Base-by-base conservation (phyloP, 1,140 invertebrate genomes). In the Drosophila sproati region DNA sequence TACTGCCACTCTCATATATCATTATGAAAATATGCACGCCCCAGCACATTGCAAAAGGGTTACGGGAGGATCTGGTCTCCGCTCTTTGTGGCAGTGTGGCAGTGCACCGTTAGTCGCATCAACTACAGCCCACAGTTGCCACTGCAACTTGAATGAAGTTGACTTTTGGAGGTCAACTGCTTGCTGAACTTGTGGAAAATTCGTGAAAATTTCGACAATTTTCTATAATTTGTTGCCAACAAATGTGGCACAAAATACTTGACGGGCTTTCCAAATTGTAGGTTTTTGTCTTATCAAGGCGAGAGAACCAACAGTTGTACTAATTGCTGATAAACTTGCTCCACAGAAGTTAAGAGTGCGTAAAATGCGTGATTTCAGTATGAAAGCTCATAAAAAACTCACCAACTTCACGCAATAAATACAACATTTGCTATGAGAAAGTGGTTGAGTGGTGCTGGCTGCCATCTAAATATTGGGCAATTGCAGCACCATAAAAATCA, bases 1-100 rank as follows among this genome's bases (percentile, higher is more conserved):
- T 59, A 41, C 47, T 29, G 31, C 41, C 57, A 70, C 50, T 52
- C 54, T 51, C 83, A 87, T 87, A 87, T 72, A 74, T 87, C 83
- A 88, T 59, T 68, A 74, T 28, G 51, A 78, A 89, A 75, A 87
- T 87, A 87, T 88, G 83, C 66, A 87, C 83, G 83, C 83, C 83
- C 73, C 77, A n/a, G 20, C 8, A 34, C n/a, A 41, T 43, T 43
- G 57, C 37, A 51, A 29, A 69, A 62, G 61, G 59, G 51, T 68
- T 73, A 48, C 45, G 50, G 69, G 62, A 68, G 55, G 50, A 69
- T 57, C 59, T 54, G 64, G 70, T 55, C 52, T 64, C 0, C 20
- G 20, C 20, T 20, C 20, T 20, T 20, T 34, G 55, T 29, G 43
- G 12, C 32, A 28, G 20, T 20, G 20, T 47, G 48, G 34, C 60